Percentiles rank a stretch among this genome's conserved stretches.
Conservation (phyloP, 2,888 invertebrate genomes). For the Drosophila tanythrix region DNA sequence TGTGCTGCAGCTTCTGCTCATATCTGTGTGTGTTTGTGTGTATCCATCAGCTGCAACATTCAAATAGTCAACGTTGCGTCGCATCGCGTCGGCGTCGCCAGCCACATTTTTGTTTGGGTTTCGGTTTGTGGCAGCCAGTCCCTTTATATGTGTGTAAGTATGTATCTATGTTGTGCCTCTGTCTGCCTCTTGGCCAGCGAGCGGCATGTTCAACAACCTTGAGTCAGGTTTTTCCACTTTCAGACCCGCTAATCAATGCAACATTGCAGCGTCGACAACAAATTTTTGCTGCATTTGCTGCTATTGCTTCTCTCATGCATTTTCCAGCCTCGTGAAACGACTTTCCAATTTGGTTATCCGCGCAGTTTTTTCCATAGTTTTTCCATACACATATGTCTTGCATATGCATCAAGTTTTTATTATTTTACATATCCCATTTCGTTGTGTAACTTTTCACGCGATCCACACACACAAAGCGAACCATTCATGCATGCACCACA, state of each 20-base stretch:
- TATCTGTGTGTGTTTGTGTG: conserved; percentile 49
- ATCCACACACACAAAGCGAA: conserved; percentile 43
- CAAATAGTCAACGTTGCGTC: conserved; percentile 65
- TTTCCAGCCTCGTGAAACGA: conserved; percentile 58
- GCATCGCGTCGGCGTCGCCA: conserved; percentile 38
- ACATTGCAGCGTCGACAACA: conserved; percentile 53
- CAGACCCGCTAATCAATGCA: conserved; percentile 73
- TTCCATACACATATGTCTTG: conserved; percentile 30
- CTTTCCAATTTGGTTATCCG: conserved; percentile 72
- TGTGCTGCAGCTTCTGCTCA: conserved; percentile 37
- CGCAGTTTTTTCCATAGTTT: conserved; percentile 43
- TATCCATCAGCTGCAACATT: conserved; percentile 79
- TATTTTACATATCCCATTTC: conserved; percentile 39
- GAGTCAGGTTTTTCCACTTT: conserved; percentile 83
- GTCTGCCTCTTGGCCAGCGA: conserved; percentile 8
- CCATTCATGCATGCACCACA: conserved; percentile 66
- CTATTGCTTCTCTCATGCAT: conserved; percentile 57
- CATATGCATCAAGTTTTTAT: conserved; percentile 50
- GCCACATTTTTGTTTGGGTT: conserved; percentile 58
- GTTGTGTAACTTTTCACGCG: conserved; percentile 74
- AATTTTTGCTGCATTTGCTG: conserved; percentile 59
- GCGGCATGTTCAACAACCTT: conserved; percentile 81
- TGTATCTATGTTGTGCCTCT: conserved; percentile 4
- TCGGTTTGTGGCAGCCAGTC: conserved; percentile 31
- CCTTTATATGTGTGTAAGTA: conserved; percentile 1